Conservation (phyloP, 2,888 invertebrate species). For the Kryphioiulus occultus region DNA sequence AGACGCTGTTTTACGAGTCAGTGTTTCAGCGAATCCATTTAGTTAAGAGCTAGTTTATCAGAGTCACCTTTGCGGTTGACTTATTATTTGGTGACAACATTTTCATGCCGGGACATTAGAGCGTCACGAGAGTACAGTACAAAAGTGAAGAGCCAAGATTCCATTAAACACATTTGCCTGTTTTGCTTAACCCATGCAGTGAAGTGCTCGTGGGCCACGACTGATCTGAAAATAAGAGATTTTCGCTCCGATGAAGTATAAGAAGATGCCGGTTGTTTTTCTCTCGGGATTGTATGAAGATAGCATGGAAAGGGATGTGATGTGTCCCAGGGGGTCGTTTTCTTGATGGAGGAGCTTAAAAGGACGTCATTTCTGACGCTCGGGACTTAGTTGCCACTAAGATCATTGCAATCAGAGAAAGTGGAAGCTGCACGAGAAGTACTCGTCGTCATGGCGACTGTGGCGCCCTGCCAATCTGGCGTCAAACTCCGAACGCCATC, state of each 20-base stretch:
- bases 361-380: conserved; percentile 35
- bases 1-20: not conserved
- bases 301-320: conserved; percentile 17
- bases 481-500: conserved; percentile 4
- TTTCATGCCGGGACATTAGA: not conserved
- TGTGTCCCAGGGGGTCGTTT: conserved; percentile 35
- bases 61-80: conserved; percentile 11
- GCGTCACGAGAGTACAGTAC: not conserved
- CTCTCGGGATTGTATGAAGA: conserved; percentile 8
- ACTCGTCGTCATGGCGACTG: not conserved
- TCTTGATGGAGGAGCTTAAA: conserved; percentile 35
- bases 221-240: conserved; percentile 25
- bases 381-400: conserved; percentile 19
- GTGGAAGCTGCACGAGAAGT: conserved; percentile 25
- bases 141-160: not conserved
- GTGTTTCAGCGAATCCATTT: not conserved
- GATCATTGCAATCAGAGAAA: conserved; percentile 35
- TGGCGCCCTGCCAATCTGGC: conserved; percentile 35
- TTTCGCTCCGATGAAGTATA: conserved; percentile 35
- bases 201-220: not conserved
- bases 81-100: not conserved
- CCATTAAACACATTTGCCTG: conserved; percentile 4
- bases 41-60: not conserved
- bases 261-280: conserved; percentile 17
- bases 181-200: conserved; percentile 7